A percentile compares a stretch with the other conserved stretches of the same genome.
Conservation (phyloP, 2,888 invertebrate genomes). For the Microdon myrmicae region DNA sequence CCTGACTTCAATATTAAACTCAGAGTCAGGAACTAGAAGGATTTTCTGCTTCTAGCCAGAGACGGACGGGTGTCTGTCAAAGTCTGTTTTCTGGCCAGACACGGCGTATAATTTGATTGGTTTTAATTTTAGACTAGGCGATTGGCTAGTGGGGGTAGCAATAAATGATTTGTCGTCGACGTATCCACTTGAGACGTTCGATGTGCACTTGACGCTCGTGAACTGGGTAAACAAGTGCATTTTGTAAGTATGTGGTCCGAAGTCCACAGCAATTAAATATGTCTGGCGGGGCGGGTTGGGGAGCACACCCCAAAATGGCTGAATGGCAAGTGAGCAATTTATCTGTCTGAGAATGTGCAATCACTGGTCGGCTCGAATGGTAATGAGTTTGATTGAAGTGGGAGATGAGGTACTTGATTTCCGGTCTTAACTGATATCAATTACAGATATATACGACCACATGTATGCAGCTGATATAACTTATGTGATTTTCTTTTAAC, state of each 20-base stretch:
- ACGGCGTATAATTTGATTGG: slow-evolving; percentile 22
- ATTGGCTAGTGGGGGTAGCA: slow-evolving; percentile 2
- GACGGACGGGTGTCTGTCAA: slow-evolving; percentile 7
- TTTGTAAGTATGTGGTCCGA: not conserved
- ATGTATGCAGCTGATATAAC: too few relatives aligned
- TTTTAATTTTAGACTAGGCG: slow-evolving; percentile 15
- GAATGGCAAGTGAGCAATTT: slow-evolving; percentile 34
- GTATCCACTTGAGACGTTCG: slow-evolving; percentile 5
- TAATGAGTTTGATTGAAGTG: too few relatives aligned
- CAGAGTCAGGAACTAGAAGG: not conserved
- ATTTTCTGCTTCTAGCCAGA: not conserved
- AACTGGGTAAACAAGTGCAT: slow-evolving; percentile 27
- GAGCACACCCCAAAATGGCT: not conserved
- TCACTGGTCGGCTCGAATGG: too few relatives aligned
- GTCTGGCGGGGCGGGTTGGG: not conserved
- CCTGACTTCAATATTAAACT: too few relatives aligned
- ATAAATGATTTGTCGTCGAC: not conserved
- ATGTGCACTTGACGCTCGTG: slow-evolving; percentile 17
- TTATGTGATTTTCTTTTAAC: too few relatives aligned
- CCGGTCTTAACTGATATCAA: too few relatives aligned
- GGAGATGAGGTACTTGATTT: too few relatives aligned
- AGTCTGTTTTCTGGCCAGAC: slow-evolving; percentile 17
- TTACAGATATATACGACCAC: too few relatives aligned
- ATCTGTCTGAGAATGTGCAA: slow-evolving; percentile 40
- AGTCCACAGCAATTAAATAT: slow-evolving; percentile 21